Percentiles rank a stretch among this genome's conserved stretches.
phyloP scores from a whole-genome alignment of 2,797 vertebrate genomes.

The Aulostomus chinensis region DNA sequence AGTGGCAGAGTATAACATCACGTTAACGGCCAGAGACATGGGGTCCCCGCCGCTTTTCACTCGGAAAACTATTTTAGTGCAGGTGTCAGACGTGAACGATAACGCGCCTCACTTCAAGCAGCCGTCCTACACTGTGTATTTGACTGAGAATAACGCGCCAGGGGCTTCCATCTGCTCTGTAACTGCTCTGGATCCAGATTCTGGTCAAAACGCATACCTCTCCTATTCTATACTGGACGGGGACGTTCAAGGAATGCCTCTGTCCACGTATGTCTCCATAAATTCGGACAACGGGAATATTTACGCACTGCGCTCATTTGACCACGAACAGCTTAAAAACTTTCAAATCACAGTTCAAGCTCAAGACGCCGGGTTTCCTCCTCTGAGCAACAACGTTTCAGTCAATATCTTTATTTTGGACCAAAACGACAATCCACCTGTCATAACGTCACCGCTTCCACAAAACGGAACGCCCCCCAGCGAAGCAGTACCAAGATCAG shows the following conservation, averaged over 20 bases:
- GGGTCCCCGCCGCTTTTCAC: constrained; percentile 85
- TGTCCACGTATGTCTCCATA: constrained; percentile 89
- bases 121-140: constrained; percentile 86
- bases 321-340: constrained; percentile 87
- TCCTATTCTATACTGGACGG: constrained; percentile 87
- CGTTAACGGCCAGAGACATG: constrained; percentile 84
- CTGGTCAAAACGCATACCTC: constrained; percentile 86
- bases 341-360: constrained; percentile 86
- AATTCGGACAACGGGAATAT: constrained; percentile 90
- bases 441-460: constrained; percentile 75
- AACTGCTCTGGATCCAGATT: constrained; percentile 83
- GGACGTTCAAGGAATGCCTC: constrained; percentile 83
- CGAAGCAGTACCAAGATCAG: constrained; percentile 80
- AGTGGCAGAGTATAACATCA: constrained; percentile 82
- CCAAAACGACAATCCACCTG: constrained; percentile 88
- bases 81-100: constrained; percentile 89
- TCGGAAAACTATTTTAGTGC: constrained; percentile 78
- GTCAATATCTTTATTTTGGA: constrained; percentile 87
- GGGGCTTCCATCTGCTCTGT: constrained; percentile 90
- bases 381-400: constrained; percentile 81
- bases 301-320: constrained; percentile 89
- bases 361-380: constrained; percentile 87
- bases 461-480: constrained; percentile 78
- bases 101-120: constrained; percentile 87
- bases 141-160: constrained; percentile 90